These are phyloP conservation scores for Sipha flava DNA, from an alignment of 1,140 invertebrate genomes.

Conservation along the genomic window DNA sequence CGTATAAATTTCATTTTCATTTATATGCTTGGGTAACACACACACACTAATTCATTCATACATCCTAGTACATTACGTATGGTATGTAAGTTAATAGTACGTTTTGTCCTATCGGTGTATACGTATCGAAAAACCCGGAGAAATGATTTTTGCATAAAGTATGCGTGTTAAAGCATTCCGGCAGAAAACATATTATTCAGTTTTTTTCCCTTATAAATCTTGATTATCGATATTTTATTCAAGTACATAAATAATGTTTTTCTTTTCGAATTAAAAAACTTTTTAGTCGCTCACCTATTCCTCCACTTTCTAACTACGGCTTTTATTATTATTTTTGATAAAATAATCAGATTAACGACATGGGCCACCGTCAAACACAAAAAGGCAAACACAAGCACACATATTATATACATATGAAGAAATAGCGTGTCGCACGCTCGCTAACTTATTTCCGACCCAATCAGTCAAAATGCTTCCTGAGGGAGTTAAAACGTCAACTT, in stretches of 20 bases:
- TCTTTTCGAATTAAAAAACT: constrained; percentile 24
- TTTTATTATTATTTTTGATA: constrained; percentile 30
- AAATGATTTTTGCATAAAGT: background rate
- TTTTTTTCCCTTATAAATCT: background rate
- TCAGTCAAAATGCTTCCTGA: constrained; percentile 27
- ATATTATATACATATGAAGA: background rate
- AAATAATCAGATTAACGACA: constrained; percentile 23
- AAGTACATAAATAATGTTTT: constrained; percentile 4
- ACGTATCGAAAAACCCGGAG: too few relatives aligned
- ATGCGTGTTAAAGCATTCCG: background rate
- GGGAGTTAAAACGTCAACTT: constrained; percentile 21
- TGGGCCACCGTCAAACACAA: background rate
- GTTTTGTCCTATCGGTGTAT: background rate
- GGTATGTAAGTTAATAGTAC: background rate
- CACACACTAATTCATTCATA: too few relatives aligned
- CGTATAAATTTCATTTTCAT: background rate
- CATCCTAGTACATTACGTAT: background rate
- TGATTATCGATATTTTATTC: background rate
- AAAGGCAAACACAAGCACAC: background rate
- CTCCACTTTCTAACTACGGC: background rate
- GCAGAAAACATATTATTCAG: background rate
- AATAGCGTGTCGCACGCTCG: constrained; percentile 23
- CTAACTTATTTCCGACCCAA: constrained; percentile 17
- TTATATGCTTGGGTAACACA: too few relatives aligned
- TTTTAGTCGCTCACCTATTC: background rate